Evolutionary conservation across 2,888 invertebrate species (phyloP).

Genomic region (Hecatera dysodea): DNA sequence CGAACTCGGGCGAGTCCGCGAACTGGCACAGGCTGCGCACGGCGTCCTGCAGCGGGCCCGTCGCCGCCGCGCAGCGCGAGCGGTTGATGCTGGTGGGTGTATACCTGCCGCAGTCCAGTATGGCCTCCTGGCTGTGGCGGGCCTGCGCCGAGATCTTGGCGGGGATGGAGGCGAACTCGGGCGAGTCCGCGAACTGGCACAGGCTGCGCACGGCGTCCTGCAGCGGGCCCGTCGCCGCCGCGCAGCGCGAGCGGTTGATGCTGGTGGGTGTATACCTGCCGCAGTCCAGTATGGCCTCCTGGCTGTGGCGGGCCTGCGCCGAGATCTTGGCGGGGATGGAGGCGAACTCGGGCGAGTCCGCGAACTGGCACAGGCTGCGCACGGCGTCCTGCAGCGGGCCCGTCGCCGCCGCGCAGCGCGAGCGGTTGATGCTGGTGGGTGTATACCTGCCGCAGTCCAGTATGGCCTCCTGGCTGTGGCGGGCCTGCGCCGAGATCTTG

Average conservation of each 20-base stretch:
- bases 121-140: slow-evolving; percentile 95
- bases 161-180: slow-evolving; percentile 98
- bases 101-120: slow-evolving; percentile 94
- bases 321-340: slow-evolving; percentile 98
- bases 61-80: slow-evolving; percentile 94
- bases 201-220: slow-evolving; percentile 97
- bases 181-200: slow-evolving; percentile 97
- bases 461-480: too few species aligned
- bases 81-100: slow-evolving; percentile 81
- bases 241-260: slow-evolving; percentile 92
- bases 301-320: slow-evolving; percentile 94
- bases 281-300: slow-evolving; percentile 96
- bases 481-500: too few species aligned
- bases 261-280: slow-evolving; percentile 83
- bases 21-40: slow-evolving; percentile 98
- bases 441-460: too few species aligned
- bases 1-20: slow-evolving; percentile 98
- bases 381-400: slow-evolving; percentile 97
- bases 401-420: slow-evolving; percentile 94
- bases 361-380: slow-evolving; percentile 97
- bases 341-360: slow-evolving; percentile 98
- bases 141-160: slow-evolving; percentile 97
- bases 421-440: too few species aligned
- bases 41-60: slow-evolving; percentile 96
- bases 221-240: slow-evolving; percentile 95